Evolutionary conservation across 2,113 vertebrate genomes (phyloP).

Genomic region (Macaca mulatta): DNA sequence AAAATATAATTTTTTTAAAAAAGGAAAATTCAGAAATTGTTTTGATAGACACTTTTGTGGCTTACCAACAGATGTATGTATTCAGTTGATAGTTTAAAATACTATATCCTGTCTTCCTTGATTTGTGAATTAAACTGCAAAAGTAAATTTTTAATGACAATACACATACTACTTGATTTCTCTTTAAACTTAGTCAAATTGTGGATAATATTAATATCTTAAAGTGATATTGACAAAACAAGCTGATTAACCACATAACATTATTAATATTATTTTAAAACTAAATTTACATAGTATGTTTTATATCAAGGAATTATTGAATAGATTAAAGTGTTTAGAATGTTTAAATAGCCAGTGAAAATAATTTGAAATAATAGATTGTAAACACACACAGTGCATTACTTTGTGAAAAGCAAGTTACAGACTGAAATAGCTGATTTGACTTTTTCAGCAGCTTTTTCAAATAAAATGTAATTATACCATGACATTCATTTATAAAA

Average conservation of each 20-base stretch:
- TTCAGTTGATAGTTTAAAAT: neutral
- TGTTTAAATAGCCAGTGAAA: neutral
- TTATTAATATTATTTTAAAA: neutral
- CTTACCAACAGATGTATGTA: neutral
- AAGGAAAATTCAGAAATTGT: neutral
- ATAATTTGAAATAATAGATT: neutral
- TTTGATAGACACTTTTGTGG: neutral
- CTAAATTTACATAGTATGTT: neutral
- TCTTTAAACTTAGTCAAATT: neutral
- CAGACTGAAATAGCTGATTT: neutral
- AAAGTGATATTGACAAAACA: neutral
- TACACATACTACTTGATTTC: neutral
- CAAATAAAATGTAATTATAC: neutral
- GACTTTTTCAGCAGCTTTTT: neutral
- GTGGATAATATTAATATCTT: neutral
- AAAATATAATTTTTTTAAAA: no score
- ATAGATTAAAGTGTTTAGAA: neutral
- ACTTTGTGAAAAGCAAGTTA: neutral
- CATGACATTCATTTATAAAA: neutral
- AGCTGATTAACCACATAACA: neutral
- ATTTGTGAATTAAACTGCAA: neutral
- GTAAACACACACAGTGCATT: neutral
- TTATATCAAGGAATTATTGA: neutral
- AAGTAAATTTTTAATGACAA: neutral
- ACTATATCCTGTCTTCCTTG: neutral